phyloP scores from a whole-genome alignment of 2,113 vertebrate species.

The Ameiurus melas region DNA sequence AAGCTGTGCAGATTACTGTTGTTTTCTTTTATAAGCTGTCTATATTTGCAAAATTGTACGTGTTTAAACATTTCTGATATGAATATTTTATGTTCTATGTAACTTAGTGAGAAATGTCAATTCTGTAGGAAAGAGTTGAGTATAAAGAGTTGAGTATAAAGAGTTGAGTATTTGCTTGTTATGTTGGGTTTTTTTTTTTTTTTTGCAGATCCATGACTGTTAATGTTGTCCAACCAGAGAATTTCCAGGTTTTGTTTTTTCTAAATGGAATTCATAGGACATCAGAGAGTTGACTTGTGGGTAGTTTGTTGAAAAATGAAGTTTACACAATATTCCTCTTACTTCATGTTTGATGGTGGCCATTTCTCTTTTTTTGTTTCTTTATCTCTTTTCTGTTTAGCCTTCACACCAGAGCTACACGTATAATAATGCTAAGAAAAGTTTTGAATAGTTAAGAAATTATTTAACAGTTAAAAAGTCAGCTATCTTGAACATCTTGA shows the following conservation, averaged over 20 bases:
- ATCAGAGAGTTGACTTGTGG: neutral
- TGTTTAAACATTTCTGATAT: neutral
- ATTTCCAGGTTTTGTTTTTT: neutral
- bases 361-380: neutral
- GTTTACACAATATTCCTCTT: neutral
- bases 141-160: neutral
- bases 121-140: neutral
- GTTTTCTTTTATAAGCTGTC: neutral
- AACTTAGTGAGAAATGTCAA: neutral
- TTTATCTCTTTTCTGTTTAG: no score
- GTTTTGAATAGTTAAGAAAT: neutral
- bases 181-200: no score
- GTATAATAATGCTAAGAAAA: neutral
- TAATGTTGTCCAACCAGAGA: neutral
- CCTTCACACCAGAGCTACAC: neutral
- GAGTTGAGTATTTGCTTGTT: neutral
- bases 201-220: neutral
- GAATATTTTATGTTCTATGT: neutral
- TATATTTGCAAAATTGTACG: neutral
- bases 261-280: neutral
- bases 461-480: neutral
- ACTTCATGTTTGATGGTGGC: neutral
- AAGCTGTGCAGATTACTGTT: neutral
- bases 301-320: neutral
- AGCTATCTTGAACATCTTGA: neutral